Conservation (phyloP, 2,797 vertebrate genomes). For the Crenuchus spilurus region DNA sequence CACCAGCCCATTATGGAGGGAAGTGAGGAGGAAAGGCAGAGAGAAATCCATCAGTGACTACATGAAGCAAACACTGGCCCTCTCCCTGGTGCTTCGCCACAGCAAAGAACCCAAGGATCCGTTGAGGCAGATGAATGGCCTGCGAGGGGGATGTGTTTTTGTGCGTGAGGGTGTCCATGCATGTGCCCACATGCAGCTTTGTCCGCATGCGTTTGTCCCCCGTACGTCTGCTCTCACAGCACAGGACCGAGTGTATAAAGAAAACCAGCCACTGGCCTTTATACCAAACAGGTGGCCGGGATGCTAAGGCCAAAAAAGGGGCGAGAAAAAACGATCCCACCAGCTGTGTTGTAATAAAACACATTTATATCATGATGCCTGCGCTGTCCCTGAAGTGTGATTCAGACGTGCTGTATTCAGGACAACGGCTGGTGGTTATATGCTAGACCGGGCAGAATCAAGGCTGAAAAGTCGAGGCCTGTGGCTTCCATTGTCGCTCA, state of each 20-base stretch:
- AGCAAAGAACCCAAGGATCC: constrained; percentile 39
- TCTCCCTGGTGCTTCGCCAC: constrained; percentile 49
- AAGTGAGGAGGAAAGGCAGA: constrained; percentile 57
- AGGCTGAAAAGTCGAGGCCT: constrained; percentile 18
- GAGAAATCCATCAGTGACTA: constrained; percentile 67
- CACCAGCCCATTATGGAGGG: constrained; percentile 51
- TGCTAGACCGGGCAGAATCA: constrained; percentile 49
- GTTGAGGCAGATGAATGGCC: constrained; percentile 62
- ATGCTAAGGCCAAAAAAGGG: constrained; percentile 71
- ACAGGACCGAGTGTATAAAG: constrained; percentile 54
- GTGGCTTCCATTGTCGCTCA: constrained; percentile 13
- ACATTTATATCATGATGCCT: constrained; percentile 79
- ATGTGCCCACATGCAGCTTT: constrained; percentile 67
- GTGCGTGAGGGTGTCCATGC: constrained; percentile 15
- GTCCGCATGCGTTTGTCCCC: constrained; percentile 64
- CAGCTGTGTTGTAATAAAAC: constrained; percentile 80
- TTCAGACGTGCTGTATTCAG: constrained; percentile 55
- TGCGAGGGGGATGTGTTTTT: constrained; percentile 51
- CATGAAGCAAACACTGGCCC: constrained; percentile 58
- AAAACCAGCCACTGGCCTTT: constrained; percentile 59
- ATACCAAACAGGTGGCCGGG: constrained; percentile 77
- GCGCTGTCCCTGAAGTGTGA: constrained; percentile 69
- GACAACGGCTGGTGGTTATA: constrained; percentile 54
- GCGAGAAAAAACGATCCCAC: constrained; percentile 64
- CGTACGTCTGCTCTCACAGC: constrained; percentile 52